Evolutionary conservation across 2,113 vertebrate species (phyloP), one percentile per base, ranked within the genome.

Genomic region (Megaceryle maxima): DNA sequence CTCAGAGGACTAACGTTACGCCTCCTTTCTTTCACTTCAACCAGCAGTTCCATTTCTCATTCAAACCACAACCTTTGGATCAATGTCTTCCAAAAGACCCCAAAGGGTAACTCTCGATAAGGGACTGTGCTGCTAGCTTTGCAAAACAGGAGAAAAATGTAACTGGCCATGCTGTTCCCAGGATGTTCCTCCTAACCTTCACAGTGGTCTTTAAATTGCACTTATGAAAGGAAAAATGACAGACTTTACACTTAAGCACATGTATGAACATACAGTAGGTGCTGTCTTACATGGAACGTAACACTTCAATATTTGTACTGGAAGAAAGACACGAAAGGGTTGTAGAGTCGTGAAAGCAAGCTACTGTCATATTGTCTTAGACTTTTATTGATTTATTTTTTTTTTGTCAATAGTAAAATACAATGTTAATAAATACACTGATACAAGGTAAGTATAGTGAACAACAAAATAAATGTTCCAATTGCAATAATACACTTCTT

Each of bases 351-450:
- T 97, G 96, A 98, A 98, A 98, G 94, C 96, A 97, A 97, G 97
- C 95, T 98, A 95, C 96, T 77, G 74, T 89, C 43, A 20, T 73
- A 44, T 98, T 98, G 97, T 96, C 95, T 97, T 97, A 95, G 92
- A 97, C 94, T 97, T 98, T 98, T 98, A 98, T 98, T 98, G 93
- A 96, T 97, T 57, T 70, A 37, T 57, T 69, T 70, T 39, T 48
- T 68, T 97, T 97, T 97, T 92, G 86, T 98, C 97, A 89, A 98
- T 98, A 98, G 94, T 98, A 98, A 98, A 98, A 98, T 98, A 98
- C 98, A 98, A 56, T 96, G 73, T 97, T 98, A 97, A 97, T 98
- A 97, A 98, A 97, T 98, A 98, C 98, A 98, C 97, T 80, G 83
- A 95, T 98, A 98, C 98, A 98, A 96, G 97, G 90, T 93, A 96